Evolutionary conservation across 2,113 vertebrate genomes (phyloP).

Genomic region (Tringa solitaria): DNA sequence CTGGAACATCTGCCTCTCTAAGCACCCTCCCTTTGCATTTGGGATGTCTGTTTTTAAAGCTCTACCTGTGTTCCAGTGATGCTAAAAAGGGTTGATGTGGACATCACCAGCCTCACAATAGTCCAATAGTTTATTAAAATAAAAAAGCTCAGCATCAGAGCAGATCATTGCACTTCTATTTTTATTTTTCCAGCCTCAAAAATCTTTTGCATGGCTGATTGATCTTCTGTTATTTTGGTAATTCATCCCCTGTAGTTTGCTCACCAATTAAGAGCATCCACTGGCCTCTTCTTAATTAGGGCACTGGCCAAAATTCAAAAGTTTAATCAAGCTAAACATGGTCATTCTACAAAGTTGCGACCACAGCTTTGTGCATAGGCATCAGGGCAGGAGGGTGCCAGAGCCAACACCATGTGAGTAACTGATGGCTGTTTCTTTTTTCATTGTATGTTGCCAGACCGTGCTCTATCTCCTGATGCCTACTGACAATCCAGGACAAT

Average conservation of each 20-base stretch:
- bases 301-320: neutral
- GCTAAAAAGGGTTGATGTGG: neutral
- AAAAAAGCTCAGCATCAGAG: neutral
- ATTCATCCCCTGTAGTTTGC: neutral
- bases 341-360: neutral
- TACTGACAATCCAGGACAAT: neutral
- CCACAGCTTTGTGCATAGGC: neutral
- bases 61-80: neutral
- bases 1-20: neutral
- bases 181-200: neutral
- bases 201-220: neutral
- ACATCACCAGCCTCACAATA: neutral
- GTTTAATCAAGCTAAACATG: neutral
- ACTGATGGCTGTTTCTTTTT: neutral
- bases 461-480: neutral
- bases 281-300: neutral
- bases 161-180: neutral
- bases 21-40: neutral
- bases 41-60: neutral
- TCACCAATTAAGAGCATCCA: neutral
- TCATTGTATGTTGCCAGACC: fast-evolving
- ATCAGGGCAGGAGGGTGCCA: neutral
- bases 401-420: fast-evolving
- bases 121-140: neutral
- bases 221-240: neutral